Evolutionary conservation across 2,113 vertebrate species (phyloP), one percentile per base, ranked within the genome.

Genomic region (Mobula birostris): DNA sequence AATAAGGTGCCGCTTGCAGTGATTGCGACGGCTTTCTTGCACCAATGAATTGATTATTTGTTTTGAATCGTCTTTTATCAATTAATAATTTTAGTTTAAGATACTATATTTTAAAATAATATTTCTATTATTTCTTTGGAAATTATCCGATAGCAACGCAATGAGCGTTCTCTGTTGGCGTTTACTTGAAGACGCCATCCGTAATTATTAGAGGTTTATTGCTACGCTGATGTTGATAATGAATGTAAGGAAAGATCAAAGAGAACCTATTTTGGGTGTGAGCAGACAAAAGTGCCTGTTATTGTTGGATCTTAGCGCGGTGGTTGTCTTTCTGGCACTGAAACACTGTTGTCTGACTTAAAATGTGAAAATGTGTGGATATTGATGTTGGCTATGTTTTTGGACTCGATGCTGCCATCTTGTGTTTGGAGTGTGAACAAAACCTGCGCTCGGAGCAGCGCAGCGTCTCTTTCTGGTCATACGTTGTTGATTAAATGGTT

Each of bases 341-440:
- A 93, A 70, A 24, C 85, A 32, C 61, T 27, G 17, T 40, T 12
- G 91, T 29, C 70, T 93, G 91, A 74, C 91, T 93, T 68, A 40
- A 72, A 48, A 90, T 90, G 85, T 90, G 85, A 66, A n/a, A 32
- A 48, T 72, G 90, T 32, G 68, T 93, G 32, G 70, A 74, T 93
- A 93, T 93, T 93, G 36, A 93, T 93, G 19, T 68, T 90, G 29
- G 68, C 91, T 93, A 14, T 76, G 40, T 93, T 63, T 48, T 24
- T 72, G 91, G 36, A 48, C 68, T 93, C 68, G 4, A 70, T 93
- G 70, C 91, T 93, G 91, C 91, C 91, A 93, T 56, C 91, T n/a
- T 93, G 91, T 74, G 91, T 93, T 93, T 74, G 91, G 91, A 93
- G 91, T 93, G 91, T 48, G 70, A 5, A 48, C 12, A 74, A 76